Base-by-base conservation (phyloP, 1,140 invertebrate genomes). In the Nebria ingens region DNA sequence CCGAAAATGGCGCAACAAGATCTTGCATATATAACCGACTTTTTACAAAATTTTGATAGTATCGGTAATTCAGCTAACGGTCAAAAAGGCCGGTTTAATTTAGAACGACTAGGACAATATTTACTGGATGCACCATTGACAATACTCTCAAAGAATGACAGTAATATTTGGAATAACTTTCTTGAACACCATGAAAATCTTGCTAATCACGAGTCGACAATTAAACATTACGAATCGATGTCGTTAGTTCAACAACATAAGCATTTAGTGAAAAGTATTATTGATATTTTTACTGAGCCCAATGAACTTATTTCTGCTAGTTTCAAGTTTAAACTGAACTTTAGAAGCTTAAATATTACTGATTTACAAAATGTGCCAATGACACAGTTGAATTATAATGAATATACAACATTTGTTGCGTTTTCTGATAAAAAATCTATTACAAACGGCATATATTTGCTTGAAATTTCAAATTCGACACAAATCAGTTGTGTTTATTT, bases 71-170 rank as follows among this genome's bases (percentile, higher is more conserved):
- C 66, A 55, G 64, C 69, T 25, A 71, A 53, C 17, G 58, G 57
- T 78, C 45, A 77, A 76, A 59, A 82, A 83, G 63, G 74, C 77
- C 25, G 80, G 80, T 69, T 81, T 92, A 68, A 87, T 91, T 70
- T 97, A 59, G 93, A 97, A 73, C 83, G 86, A 65, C 79, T 97
- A 52, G 91, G 92, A 0, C 89, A 96, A 69, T 97, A 97, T 74
- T 74, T 97, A 49, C 80, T 85, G 56, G 76, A 83, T 64, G 66
- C 74, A 56, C 71, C 79, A 51, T 69, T 93, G 22, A 78, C 77
- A 9, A 82, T 84, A 62, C 75, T 82, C 6, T 75, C 81, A 1
- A 75, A 83, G 56, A 77, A 78, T 61, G 73, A 75, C 2, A 73
- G 75, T 22, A 82, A 84, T 68, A 76, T 83, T n/a, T 97, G 93